These are phyloP conservation scores for Archilochus colubris DNA, from an alignment of 2,113 vertebrate species.

Conservation along the genomic window DNA sequence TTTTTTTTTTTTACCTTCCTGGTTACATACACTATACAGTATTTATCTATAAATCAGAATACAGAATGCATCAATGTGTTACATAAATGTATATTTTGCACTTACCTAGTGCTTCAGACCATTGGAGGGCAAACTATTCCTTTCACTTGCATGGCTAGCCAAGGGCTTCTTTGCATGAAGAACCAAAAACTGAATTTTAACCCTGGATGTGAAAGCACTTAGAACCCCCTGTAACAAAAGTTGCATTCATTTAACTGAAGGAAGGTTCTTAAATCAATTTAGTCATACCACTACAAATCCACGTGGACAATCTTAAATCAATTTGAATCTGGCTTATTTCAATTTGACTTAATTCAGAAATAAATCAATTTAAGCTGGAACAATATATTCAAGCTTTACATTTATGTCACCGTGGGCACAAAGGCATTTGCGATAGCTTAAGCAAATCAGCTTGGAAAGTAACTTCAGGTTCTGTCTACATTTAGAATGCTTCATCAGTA, in stretches of 20 bases:
- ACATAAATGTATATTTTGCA: background rate
- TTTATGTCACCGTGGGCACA: background rate
- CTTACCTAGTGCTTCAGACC: background rate
- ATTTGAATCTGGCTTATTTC: conserved; percentile 13
- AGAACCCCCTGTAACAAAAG: background rate
- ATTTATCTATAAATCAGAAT: background rate
- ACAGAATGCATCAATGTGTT: background rate
- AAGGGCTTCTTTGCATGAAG: background rate
- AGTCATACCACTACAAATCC: conserved; percentile 17
- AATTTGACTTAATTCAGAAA: conserved; percentile 47
- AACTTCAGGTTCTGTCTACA: background rate
- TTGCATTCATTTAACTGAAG: background rate
- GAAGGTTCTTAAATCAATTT: conserved; percentile 31
- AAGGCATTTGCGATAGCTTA: background rate
- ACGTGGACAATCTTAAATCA: conserved; percentile 27
- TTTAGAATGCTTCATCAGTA: background rate
- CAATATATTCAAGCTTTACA: background rate
- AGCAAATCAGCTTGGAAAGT: background rate
- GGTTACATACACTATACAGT: background rate
- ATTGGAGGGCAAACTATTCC: background rate
- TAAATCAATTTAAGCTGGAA: conserved; percentile 28
- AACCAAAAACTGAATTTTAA: background rate
- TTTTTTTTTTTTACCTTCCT: background rate
- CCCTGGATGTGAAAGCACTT: background rate
- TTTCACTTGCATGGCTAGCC: background rate